Conservation (phyloP, 2,113 vertebrate genomes). For the Deroptyus accipitrinus region DNA sequence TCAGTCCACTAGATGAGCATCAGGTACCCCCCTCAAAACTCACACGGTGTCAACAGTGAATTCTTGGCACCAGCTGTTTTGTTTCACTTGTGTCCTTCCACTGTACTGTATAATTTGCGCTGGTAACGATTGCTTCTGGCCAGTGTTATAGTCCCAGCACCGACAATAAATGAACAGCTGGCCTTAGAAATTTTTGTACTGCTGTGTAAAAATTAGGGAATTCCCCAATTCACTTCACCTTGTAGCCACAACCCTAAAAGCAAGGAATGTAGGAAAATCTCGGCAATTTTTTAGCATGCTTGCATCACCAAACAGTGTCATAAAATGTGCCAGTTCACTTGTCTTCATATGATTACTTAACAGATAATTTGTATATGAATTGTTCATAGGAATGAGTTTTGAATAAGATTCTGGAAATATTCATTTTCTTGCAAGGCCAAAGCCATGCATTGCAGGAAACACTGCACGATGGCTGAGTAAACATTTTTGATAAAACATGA, state of each 20-base stretch:
- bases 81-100: background rate
- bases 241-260: background rate
- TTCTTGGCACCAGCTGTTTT: background rate
- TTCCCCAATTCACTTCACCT: background rate
- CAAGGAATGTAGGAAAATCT: background rate
- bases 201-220: background rate
- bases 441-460: background rate
- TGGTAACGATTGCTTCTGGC: background rate
- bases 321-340: background rate
- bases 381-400: background rate
- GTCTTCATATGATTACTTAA: background rate
- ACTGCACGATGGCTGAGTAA: background rate
- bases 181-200: background rate
- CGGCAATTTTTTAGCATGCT: background rate
- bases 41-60: accelerated
- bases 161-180: background rate
- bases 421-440: background rate
- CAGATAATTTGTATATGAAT: background rate
- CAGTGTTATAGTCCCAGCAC: background rate
- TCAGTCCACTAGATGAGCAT: background rate
- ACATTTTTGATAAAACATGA: background rate
- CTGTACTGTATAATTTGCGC: background rate
- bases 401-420: background rate
- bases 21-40: background rate
- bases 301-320: background rate